phyloP scores from a whole-genome alignment of 2,888 invertebrate species.

The Crematogaster levior region DNA sequence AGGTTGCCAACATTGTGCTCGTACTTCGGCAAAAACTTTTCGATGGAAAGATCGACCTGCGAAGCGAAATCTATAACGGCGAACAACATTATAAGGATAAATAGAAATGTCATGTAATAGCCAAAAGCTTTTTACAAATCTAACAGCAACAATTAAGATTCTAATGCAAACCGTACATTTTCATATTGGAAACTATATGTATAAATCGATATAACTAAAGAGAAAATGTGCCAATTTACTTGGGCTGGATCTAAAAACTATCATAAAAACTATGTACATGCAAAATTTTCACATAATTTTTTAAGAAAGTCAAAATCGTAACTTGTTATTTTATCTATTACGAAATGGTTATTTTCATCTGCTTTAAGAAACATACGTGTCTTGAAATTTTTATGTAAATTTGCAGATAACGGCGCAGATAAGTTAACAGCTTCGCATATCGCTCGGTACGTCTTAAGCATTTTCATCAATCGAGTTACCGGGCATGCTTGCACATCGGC shows the following conservation, averaged over 20 bases:
- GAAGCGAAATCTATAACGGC: not conserved
- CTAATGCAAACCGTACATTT: not conserved
- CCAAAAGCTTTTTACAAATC: not conserved
- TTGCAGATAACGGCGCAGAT: not conserved
- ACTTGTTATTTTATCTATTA: not conserved
- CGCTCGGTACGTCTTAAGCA: slow-evolving; percentile 51
- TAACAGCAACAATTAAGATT: not conserved
- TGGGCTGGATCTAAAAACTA: too few species aligned
- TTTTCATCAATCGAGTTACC: slow-evolving; percentile 58
- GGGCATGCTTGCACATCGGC: slow-evolving; percentile 54
- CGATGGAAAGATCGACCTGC: slow-evolving; percentile 47
- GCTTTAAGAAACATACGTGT: not conserved
- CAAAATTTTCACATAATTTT: not conserved
- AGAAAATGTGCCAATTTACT: not conserved
- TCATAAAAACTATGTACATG: not conserved
- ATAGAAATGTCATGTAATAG: slow-evolving; percentile 1
- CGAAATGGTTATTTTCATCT: not conserved
- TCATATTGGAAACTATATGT: not conserved
- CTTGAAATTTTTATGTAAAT: not conserved
- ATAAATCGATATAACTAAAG: not conserved
- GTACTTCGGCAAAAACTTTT: slow-evolving; percentile 70
- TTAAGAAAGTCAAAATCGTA: not conserved
- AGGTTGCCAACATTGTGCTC: slow-evolving; percentile 78
- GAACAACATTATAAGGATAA: slow-evolving; percentile 12
- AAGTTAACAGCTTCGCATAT: slow-evolving; percentile 54